Conservation (phyloP, 1,140 invertebrate species). For the Augochlora pura region DNA sequence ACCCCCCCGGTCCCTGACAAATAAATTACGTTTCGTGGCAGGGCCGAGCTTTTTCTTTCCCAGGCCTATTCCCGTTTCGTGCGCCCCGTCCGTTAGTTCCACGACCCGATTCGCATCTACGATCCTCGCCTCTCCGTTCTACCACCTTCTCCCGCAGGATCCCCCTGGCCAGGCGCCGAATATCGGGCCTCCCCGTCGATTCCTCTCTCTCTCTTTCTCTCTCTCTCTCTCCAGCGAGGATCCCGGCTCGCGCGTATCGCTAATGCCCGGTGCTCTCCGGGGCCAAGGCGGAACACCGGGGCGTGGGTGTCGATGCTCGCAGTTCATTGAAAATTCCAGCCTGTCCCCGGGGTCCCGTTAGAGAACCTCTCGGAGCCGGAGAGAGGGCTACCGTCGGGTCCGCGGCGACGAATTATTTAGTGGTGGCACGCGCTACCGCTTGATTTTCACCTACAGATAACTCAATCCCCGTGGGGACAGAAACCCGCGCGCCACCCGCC, state of each 20-base stretch:
- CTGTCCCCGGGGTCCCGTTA: conserved; percentile 58
- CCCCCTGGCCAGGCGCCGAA: conserved; percentile 12
- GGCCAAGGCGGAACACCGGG: conserved; percentile 8
- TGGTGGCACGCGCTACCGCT: conserved; percentile 66
- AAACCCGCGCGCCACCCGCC: background rate
- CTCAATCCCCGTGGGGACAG: conserved; percentile 55
- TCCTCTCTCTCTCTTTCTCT: too few species aligned
- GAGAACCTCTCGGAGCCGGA: conserved; percentile 55
- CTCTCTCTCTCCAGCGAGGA: background rate
- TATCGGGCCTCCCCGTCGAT: conserved; percentile 26
- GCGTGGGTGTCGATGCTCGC: conserved; percentile 63
- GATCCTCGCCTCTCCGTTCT: background rate
- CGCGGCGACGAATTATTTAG: conserved; percentile 60
- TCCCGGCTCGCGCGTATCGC: background rate
- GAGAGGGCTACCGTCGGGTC: conserved; percentile 58
- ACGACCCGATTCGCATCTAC: background rate
- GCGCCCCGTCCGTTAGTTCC: background rate
- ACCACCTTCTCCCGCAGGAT: background rate
- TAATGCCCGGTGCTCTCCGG: too few species aligned
- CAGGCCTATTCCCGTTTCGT: background rate
- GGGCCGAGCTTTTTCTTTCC: background rate
- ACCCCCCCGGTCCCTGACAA: background rate
- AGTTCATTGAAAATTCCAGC: conserved; percentile 64
- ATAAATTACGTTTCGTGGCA: conserved; percentile 17
- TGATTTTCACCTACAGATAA: conserved; percentile 69